phyloP scores from a whole-genome alignment of 1,140 invertebrate species.

The Neoseiulus cucumeris region DNA sequence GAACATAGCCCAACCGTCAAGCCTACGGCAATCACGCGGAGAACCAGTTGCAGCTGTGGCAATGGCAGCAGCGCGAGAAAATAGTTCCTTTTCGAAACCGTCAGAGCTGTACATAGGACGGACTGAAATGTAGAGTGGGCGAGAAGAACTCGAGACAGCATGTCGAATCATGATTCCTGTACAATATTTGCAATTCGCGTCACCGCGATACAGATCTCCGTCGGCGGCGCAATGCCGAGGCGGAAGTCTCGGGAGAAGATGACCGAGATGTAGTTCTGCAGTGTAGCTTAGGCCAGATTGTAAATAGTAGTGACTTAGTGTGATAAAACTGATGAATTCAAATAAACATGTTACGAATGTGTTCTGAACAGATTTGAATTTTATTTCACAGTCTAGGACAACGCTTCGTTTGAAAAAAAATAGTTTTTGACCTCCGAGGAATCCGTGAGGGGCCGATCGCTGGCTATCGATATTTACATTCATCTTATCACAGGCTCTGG shows the following conservation, averaged over 20 bases:
- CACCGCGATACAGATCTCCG: neutral
- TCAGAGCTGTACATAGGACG: no score
- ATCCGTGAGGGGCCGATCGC: no score
- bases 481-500: no score
- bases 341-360: constrained; percentile 11
- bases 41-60: no score
- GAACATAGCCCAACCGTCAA: no score
- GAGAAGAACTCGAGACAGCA: neutral
- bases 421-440: no score
- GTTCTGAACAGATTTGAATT: neutral
- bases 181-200: neutral
- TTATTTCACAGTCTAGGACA: no score
- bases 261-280: neutral
- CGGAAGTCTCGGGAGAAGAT: neutral
- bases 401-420: no score
- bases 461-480: no score
- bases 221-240: neutral
- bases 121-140: neutral
- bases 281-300: neutral
- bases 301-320: neutral
- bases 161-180: neutral
- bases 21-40: no score
- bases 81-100: no score
- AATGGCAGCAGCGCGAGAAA: no score
- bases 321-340: constrained; percentile 3